phyloP scores from a whole-genome alignment of 1,140 invertebrate genomes.

The Panagrolaimus sp. region DNA sequence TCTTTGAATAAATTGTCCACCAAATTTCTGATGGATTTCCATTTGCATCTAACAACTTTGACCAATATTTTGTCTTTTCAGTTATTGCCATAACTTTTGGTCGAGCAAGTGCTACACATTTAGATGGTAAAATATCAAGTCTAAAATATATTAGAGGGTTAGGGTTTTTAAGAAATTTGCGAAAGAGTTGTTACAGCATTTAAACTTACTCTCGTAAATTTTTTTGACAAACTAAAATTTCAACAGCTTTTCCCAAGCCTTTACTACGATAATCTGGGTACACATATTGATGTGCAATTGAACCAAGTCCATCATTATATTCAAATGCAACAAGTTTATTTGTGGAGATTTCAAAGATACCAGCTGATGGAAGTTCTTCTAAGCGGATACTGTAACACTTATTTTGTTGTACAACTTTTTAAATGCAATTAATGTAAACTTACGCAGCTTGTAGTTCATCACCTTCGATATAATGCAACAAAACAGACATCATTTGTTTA shows the following conservation, averaged over 20 bases:
- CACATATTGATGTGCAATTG: constrained; percentile 3
- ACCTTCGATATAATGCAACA: not conserved
- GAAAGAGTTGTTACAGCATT: too few relatives aligned
- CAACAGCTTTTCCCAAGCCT: not conserved
- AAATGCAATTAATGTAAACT: not conserved
- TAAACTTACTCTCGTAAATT: not conserved
- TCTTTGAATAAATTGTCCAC: too few relatives aligned
- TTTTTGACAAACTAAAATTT: constrained; percentile 6
- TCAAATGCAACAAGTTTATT: constrained; percentile 9
- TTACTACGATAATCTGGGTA: constrained; percentile 3
- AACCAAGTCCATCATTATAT: not conserved
- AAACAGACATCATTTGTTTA: not conserved
- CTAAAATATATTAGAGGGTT: not conserved
- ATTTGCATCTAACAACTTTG: not conserved
- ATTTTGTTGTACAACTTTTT: not conserved
- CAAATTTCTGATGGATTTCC: too few relatives aligned
- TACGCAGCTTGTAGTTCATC: constrained; percentile 4
- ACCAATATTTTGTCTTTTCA: not conserved
- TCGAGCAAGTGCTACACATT: not conserved
- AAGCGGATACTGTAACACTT: not conserved
- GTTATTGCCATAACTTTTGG: not conserved
- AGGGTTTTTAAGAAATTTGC: too few relatives aligned
- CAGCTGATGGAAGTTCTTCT: not conserved
- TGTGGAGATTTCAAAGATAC: not conserved
- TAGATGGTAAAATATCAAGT: not conserved